Evolutionary conservation across 37 sponge, comb jelly and placozoan species (phyloP).

Genomic region (Mnemiopsis leidyi): DNA sequence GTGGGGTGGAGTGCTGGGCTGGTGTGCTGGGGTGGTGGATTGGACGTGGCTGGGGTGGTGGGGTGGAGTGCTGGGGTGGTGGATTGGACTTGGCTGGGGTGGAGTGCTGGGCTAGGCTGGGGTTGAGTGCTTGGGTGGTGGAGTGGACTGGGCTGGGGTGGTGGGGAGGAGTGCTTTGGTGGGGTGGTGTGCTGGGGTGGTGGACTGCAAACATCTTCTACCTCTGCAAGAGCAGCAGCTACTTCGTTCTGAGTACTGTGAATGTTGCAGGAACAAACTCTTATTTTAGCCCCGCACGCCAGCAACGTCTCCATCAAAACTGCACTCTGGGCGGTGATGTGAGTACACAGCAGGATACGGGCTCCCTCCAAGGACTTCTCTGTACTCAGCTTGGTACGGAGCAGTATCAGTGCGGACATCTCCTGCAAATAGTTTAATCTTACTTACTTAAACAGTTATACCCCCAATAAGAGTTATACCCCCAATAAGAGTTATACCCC

Average conservation of each 20-base stretch:
- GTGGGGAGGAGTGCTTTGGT: too few relatives aligned
- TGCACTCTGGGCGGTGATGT: slow-evolving; percentile 80
- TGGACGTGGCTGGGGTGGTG: background rate
- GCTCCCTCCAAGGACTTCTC: slow-evolving; percentile 78
- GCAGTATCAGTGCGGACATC: slow-evolving; percentile 85
- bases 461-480: too few relatives aligned
- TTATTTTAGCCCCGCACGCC: slow-evolving; percentile 76
- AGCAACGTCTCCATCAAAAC: slow-evolving; percentile 87
- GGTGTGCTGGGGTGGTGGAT: background rate
- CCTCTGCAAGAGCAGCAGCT: slow-evolving; percentile 84
- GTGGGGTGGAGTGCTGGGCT: background rate
- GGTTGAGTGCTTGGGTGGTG: too few relatives aligned
- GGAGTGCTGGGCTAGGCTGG: too few relatives aligned
- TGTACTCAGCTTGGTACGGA: slow-evolving; percentile 73
- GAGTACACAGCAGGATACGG: slow-evolving; percentile 72
- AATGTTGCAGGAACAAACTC: slow-evolving; percentile 85
- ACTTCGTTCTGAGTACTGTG: slow-evolving; percentile 88
- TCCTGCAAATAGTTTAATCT: slow-evolving; percentile 67
- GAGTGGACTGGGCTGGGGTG: too few relatives aligned
- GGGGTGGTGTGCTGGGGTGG: too few relatives aligned
- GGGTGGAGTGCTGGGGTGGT: slow-evolving; percentile 5
- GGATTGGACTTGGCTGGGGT: background rate
- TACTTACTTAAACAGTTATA: too few relatives aligned
- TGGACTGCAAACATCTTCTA: too few relatives aligned
- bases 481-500: too few relatives aligned